Evolutionary conservation across 2,113 vertebrate species (phyloP).

Genomic region (Phrynocephalus versicolor): DNA sequence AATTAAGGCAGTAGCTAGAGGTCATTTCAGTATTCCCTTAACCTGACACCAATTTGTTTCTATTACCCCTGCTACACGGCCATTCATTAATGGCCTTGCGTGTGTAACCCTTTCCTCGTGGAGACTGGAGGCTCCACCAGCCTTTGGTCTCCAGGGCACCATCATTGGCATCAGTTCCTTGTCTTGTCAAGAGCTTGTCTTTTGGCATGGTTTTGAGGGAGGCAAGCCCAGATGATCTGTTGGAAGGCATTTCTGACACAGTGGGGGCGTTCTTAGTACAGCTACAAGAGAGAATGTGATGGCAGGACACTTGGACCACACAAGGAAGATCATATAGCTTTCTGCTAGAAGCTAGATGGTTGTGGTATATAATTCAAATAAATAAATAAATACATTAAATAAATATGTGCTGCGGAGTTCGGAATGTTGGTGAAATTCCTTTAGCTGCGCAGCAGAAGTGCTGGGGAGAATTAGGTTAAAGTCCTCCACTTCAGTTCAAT

Average conservation of each 20-base stretch:
- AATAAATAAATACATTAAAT: no score
- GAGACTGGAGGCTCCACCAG: not conserved
- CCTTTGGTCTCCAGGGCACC: not conserved
- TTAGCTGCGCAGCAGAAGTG: no score
- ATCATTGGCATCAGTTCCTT: not conserved
- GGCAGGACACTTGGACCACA: not conserved
- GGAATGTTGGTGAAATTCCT: no score
- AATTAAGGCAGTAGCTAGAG: constrained; percentile 11
- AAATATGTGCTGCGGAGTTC: no score
- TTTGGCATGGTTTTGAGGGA: not conserved
- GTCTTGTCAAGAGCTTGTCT: not conserved
- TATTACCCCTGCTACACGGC: not conserved
- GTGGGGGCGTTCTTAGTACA: not conserved
- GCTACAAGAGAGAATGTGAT: not conserved
- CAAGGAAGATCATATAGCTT: not conserved
- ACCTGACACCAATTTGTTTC: constrained; percentile 29
- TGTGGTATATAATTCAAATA: no score
- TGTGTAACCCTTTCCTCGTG: not conserved
- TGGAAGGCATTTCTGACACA: not conserved
- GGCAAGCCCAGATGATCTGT: not conserved
- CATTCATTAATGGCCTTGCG: not conserved
- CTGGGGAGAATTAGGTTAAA: no score
- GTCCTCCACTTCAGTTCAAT: no score
- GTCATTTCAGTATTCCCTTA: constrained; percentile 5
- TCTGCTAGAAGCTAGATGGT: no score